Conservation (phyloP, 2,888 invertebrate genomes). For the Andrena camellia region DNA sequence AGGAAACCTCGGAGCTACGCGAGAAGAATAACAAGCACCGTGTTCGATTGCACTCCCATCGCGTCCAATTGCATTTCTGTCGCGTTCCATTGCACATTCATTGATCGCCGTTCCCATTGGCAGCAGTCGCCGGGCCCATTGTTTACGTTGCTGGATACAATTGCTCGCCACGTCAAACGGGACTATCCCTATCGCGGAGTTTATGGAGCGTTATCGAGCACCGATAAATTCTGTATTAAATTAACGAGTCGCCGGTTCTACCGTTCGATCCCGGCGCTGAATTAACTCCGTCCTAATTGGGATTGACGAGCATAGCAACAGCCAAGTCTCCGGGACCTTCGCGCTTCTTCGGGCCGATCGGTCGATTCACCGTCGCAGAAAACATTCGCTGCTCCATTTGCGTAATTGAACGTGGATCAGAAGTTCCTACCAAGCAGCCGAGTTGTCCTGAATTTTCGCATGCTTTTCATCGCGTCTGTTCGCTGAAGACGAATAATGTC, state of each 20-base stretch:
- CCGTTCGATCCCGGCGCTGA: slow-evolving; percentile 28
- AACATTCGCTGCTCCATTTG: background rate
- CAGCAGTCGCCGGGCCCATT: slow-evolving; percentile 20
- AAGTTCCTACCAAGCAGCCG: too few relatives aligned
- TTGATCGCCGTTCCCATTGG: slow-evolving; percentile 23
- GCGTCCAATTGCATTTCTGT: background rate
- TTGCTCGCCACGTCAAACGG: slow-evolving; percentile 22
- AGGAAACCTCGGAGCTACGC: background rate
- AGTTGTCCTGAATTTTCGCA: too few relatives aligned
- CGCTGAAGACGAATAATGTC: too few relatives aligned
- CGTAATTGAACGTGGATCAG: background rate
- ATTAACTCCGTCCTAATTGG: slow-evolving; percentile 56
- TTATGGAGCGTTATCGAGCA: slow-evolving; percentile 34
- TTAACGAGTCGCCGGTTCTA: slow-evolving; percentile 39
- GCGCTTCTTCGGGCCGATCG: background rate
- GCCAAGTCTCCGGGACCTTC: background rate
- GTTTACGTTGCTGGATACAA: slow-evolving; percentile 31
- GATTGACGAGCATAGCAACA: slow-evolving; percentile 41
- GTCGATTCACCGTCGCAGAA: background rate
- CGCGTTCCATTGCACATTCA: background rate
- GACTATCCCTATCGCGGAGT: slow-evolving; percentile 15
- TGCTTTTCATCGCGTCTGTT: too few relatives aligned
- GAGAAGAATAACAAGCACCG: background rate
- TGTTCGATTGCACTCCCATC: too few relatives aligned
- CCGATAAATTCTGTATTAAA: slow-evolving; percentile 62